Evolutionary conservation across 2,888 invertebrate genomes (phyloP).

Genomic region (Panzeria rudis): DNA sequence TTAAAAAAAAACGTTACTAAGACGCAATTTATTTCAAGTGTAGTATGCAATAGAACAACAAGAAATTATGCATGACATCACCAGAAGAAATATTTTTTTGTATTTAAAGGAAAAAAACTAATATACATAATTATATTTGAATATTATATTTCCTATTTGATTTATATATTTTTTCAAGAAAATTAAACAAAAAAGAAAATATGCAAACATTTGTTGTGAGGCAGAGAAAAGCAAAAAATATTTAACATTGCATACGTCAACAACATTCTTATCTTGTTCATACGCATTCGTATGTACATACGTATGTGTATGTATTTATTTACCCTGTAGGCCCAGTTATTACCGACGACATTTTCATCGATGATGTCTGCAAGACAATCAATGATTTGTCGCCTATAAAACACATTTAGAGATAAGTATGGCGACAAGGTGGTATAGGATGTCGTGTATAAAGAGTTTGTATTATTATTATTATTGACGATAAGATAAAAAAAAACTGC

Average conservation of each 20-base stretch:
- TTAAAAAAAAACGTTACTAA: not conserved
- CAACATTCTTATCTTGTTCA: slow-evolving; percentile 69
- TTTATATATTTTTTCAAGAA: slow-evolving; percentile 50
- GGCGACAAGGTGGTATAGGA: too few species aligned
- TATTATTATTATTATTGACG: too few species aligned
- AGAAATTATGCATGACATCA: slow-evolving; percentile 54
- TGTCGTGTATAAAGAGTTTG: too few species aligned
- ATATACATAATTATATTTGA: slow-evolving; percentile 66
- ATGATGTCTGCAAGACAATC: too few species aligned
- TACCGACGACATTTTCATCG: too few species aligned
- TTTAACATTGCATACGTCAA: slow-evolving; percentile 70
- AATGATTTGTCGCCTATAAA: too few species aligned
- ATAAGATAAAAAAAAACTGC: too few species aligned
- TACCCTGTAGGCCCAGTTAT: not conserved
- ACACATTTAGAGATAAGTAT: too few species aligned
- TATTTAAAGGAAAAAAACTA: slow-evolving; percentile 17
- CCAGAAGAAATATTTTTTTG: slow-evolving; percentile 12
- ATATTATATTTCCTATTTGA: slow-evolving; percentile 58
- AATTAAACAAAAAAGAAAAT: slow-evolving; percentile 21
- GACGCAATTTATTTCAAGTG: slow-evolving; percentile 14
- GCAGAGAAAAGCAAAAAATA: slow-evolving; percentile 37
- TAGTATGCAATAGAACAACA: not conserved
- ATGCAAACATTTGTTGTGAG: slow-evolving; percentile 28
- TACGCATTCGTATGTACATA: not conserved
- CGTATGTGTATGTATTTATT: not conserved